phyloP scores from a whole-genome alignment of 2,888 invertebrate genomes.

The Tridacna crocea region DNA sequence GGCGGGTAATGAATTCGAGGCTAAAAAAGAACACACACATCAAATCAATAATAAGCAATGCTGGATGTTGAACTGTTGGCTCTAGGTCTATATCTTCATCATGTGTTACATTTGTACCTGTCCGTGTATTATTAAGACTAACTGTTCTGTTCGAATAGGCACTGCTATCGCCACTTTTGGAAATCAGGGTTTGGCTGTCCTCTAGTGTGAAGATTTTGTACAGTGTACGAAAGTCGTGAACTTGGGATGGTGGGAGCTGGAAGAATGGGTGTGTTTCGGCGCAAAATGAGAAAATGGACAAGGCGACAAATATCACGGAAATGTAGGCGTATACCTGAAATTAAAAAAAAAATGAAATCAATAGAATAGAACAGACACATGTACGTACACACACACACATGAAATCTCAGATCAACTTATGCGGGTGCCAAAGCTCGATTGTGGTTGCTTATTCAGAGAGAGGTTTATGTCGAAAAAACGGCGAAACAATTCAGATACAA shows the following conservation, averaged over 20 bases:
- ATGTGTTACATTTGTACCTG: constrained; percentile 4
- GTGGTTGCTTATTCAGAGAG: too few species aligned
- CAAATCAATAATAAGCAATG: constrained; percentile 78
- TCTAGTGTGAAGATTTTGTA: constrained; percentile 61
- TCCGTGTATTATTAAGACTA: constrained; percentile 5
- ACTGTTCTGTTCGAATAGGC: not conserved
- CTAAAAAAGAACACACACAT: constrained; percentile 80
- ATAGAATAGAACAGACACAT: not conserved
- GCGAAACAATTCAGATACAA: too few species aligned
- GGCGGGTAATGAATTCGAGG: constrained; percentile 78
- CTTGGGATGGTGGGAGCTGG: constrained; percentile 56
- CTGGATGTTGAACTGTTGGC: constrained; percentile 71
- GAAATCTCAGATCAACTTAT: too few species aligned
- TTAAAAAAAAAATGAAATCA: not conserved
- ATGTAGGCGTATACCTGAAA: constrained; percentile 80
- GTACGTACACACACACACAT: not conserved
- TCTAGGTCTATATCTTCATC: not conserved
- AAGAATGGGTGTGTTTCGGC: constrained; percentile 80
- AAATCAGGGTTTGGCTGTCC: constrained; percentile 41
- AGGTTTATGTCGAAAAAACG: too few species aligned
- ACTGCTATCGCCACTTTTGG: not conserved
- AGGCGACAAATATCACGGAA: constrained; percentile 79
- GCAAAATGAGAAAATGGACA: constrained; percentile 81
- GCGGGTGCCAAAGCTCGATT: too few species aligned
- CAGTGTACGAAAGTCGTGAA: constrained; percentile 46